phyloP scores from a whole-genome alignment of 2,797 vertebrate species.

The Acestrorhynchus altus region DNA sequence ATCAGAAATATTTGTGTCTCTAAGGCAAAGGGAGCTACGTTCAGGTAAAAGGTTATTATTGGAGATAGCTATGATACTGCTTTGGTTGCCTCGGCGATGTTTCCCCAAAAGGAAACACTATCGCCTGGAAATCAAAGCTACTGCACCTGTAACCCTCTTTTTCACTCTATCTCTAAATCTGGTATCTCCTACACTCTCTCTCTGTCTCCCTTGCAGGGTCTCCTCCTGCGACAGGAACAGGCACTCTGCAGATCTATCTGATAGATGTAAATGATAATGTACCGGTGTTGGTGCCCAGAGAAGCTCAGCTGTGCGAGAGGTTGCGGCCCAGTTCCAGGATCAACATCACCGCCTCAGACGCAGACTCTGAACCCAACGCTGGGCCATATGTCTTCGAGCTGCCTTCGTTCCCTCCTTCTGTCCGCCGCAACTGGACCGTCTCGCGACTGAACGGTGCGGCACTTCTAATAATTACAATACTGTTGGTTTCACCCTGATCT shows the following conservation, averaged over 20 bases:
- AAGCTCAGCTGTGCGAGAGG: conserved; percentile 93
- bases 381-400: conserved; percentile 97
- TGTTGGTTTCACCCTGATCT: no score
- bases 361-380: conserved; percentile 90
- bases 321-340: conserved; percentile 83
- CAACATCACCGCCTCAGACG: conserved; percentile 94
- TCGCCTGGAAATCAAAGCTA: conserved; percentile 33
- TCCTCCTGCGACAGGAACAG: conserved; percentile 93
- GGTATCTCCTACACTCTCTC: conserved; percentile 37
- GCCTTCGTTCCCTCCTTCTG: conserved; percentile 84
- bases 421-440: conserved; percentile 96
- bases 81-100: background rate
- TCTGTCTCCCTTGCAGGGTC: conserved; percentile 77
- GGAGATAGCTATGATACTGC: conserved; percentile 11
- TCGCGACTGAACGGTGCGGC: conserved; percentile 88
- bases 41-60: conserved; percentile 5
- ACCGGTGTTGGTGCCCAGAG: conserved; percentile 89
- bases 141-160: conserved; percentile 8
- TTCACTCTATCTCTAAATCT: conserved; percentile 7
- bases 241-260: conserved; percentile 94
- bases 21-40: background rate
- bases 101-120: conserved; percentile 8
- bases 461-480: background rate
- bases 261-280: conserved; percentile 97
- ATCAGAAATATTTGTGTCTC: background rate